These are phyloP conservation scores for Xerus rutilus DNA, from an alignment of 2,797 vertebrate genomes.

Conservation along the genomic window DNA sequence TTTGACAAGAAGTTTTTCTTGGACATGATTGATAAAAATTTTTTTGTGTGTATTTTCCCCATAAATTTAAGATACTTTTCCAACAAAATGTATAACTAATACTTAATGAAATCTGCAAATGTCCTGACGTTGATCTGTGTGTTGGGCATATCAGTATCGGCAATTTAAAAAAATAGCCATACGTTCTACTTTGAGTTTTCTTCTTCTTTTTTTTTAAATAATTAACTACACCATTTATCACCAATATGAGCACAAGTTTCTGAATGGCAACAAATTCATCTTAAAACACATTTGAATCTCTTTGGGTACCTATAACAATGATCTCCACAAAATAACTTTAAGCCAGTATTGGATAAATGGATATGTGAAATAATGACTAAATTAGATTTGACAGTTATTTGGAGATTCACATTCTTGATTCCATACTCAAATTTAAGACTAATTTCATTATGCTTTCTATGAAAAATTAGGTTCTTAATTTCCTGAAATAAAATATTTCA, in stretches of 20 bases:
- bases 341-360: neutral
- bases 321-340: neutral
- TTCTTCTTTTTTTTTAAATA: neutral
- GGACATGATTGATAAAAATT: neutral
- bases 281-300: neutral
- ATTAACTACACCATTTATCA: neutral
- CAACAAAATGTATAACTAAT: neutral
- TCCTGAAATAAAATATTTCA: neutral
- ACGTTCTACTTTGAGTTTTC: neutral
- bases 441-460: neutral
- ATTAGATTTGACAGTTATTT: constrained; percentile 45
- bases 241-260: neutral
- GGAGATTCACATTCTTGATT: neutral
- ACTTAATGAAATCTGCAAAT: neutral
- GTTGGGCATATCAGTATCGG: neutral
- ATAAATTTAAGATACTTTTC: neutral
- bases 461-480: neutral
- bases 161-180: neutral
- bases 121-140: neutral
- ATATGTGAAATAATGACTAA: neutral
- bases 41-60: neutral
- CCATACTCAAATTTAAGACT: neutral
- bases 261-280: neutral
- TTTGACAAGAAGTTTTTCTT: neutral
- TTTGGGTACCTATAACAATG: neutral